Evolutionary conservation across 2,113 vertebrate genomes (phyloP), one percentile per base, ranked within the genome.

Genomic region (Malurus melanocephalus): DNA sequence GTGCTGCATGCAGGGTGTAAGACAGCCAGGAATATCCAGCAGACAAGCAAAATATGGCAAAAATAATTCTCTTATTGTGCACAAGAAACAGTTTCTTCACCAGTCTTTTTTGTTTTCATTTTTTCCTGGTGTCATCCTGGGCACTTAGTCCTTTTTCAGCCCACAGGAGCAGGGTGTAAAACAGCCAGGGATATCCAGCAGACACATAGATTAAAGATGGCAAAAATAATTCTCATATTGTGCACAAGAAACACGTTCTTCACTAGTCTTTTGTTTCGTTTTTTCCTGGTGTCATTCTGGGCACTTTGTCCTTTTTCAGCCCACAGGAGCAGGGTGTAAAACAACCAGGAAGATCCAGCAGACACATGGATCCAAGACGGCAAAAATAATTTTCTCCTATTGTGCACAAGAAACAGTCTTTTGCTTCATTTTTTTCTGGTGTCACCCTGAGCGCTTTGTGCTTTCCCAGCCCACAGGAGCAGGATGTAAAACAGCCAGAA

Each of bases 41-140:
- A 86, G 33, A 38, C 1, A 45, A 1, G 10, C 9, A 24, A 22
- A 56, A 86, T 28, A 6, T 42, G n/a, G 26, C 52, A 65, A 61
- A 64, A 42, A 0, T 1, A 16, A 10, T 13, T 5, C 9, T 67
- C 9, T 13, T 19, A 5, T 4, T 40, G 17, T 0, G 12, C 0
- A 24, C 9, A 40, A 42, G 38, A 32, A 53, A 18, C 6, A 4
- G 5, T 9, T 49, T 3, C 19, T 49, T 53, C 3, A 60, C 8
- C 35, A 33, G 40, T 26, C n/a, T 24, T 17, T 59, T 28, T 21
- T 62, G 11, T 27, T 20, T 2, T 4, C 35, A 9, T 35, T 35
- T 35, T 35, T 35, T 35, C 35, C 35, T 28, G 30, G 9, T 42
- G 5, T 7, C 9, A 0, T 19, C 2, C 35, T 0, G 6, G 32